Conservation (phyloP, 2,888 invertebrate genomes). For the Lacanobia wlatinum region DNA sequence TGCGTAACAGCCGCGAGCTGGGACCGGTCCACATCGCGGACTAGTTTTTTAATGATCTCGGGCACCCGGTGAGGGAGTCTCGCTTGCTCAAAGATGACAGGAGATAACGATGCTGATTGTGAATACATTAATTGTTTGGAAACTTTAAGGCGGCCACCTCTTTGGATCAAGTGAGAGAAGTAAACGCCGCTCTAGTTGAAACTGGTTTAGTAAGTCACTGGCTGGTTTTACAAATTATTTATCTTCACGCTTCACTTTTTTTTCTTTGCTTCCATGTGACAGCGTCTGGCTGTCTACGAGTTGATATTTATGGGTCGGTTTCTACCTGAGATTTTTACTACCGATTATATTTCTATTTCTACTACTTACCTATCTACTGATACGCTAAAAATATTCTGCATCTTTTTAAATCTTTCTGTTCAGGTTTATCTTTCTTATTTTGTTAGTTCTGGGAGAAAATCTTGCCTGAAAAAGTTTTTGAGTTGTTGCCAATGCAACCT, state of each 20-base stretch:
- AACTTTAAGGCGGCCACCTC: constrained; percentile 49
- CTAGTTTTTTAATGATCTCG: constrained; percentile 85
- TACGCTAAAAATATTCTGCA: neutral
- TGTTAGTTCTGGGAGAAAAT: neutral
- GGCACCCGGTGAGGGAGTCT: constrained; percentile 70
- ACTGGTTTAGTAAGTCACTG: constrained; percentile 50
- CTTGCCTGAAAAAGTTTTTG: neutral
- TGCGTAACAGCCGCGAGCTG: constrained; percentile 51
- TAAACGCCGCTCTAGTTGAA: constrained; percentile 42
- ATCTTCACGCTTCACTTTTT: constrained; percentile 46
- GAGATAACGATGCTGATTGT: constrained; percentile 79
- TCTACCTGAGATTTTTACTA: neutral
- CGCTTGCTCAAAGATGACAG: constrained; percentile 82
- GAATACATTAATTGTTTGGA: constrained; percentile 72
- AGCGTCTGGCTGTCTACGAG: constrained; percentile 43
- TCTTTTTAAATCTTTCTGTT: neutral
- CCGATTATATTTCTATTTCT: neutral
- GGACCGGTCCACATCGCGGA: constrained; percentile 67
- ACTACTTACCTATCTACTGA: neutral
- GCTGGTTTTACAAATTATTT: constrained; percentile 44
- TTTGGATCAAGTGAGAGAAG: constrained; percentile 36
- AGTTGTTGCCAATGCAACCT: neutral
- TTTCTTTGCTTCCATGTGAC: constrained; percentile 23
- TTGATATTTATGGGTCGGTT: constrained; percentile 14
- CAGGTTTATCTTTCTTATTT: neutral